These are phyloP conservation scores for Uropsilus gracilis DNA, from an alignment of 2,113 vertebrate species.

Conservation along the genomic window DNA sequence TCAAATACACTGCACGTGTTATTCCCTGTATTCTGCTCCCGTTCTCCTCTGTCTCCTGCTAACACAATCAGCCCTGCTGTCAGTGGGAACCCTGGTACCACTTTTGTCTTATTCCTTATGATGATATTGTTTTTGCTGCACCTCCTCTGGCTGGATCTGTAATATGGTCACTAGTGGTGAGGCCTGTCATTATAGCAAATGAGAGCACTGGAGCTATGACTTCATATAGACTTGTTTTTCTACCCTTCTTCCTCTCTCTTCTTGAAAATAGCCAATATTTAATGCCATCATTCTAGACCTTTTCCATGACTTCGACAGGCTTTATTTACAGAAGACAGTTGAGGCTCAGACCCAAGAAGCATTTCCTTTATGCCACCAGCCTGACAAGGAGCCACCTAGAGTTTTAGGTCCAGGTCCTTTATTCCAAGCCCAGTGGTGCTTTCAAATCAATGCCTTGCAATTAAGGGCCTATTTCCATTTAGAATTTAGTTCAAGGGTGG, in stretches of 20 bases:
- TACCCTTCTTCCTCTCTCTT: neutral
- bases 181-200: neutral
- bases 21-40: no score
- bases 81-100: neutral
- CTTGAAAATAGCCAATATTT: neutral
- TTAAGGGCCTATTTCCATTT: neutral
- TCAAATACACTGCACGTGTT: neutral
- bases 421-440: neutral
- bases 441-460: neutral
- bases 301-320: neutral
- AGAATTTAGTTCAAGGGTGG: neutral
- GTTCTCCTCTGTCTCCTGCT: neutral
- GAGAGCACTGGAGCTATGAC: neutral
- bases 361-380: neutral
- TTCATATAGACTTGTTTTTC: neutral
- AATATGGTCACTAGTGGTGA: neutral
- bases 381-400: neutral
- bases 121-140: neutral
- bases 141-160: neutral
- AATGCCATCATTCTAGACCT: neutral
- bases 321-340: neutral
- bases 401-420: neutral
- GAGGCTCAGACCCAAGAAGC: neutral
- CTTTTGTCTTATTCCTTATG: neutral
- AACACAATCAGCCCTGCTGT: accelerated